Evolutionary conservation across 2,888 invertebrate genomes (phyloP).

Genomic region (Pogonocherus hispidulus): DNA sequence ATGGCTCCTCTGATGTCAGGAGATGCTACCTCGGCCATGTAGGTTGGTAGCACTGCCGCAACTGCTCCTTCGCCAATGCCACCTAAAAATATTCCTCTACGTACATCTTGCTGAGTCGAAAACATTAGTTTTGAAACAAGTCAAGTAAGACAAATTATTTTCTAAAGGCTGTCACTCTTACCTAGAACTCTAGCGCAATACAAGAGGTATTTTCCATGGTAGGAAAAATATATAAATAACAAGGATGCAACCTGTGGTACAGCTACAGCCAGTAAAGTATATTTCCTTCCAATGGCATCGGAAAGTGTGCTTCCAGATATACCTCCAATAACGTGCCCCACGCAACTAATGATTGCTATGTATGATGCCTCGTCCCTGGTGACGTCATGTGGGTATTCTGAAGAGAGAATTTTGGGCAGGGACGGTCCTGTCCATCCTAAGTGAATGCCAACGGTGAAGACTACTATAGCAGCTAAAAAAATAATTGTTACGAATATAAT

Average conservation of each 20-base stretch:
- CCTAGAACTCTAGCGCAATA: conserved; percentile 46
- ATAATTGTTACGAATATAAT: too few species aligned
- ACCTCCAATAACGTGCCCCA: conserved; percentile 52
- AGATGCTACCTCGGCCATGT: conserved; percentile 57
- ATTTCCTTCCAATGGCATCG: conserved; percentile 53
- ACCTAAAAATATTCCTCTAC: too few species aligned
- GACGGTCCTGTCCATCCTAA: conserved; percentile 55
- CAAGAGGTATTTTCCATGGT: conserved; percentile 27
- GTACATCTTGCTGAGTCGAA: conserved; percentile 4
- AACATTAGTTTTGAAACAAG: conserved; percentile 16
- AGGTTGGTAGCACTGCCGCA: conserved; percentile 53
- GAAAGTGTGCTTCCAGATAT: conserved; percentile 44
- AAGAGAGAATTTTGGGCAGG: conserved; percentile 49
- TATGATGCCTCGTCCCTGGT: conserved; percentile 54
- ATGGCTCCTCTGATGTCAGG: conserved; percentile 53
- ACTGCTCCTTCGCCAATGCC: conserved; percentile 56
- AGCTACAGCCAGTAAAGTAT: conserved; percentile 46
- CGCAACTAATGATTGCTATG: conserved; percentile 49
- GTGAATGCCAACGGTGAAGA: conserved; percentile 1
- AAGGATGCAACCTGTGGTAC: conserved; percentile 47
- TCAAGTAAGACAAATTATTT: too few species aligned
- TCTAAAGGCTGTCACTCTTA: not conserved
- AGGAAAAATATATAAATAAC: conserved; percentile 31
- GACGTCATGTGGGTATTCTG: conserved; percentile 50
- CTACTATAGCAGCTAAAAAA: conserved; percentile 2